Conservation (phyloP, 1,140 invertebrate species). For the Kradibia gibbosae region DNA sequence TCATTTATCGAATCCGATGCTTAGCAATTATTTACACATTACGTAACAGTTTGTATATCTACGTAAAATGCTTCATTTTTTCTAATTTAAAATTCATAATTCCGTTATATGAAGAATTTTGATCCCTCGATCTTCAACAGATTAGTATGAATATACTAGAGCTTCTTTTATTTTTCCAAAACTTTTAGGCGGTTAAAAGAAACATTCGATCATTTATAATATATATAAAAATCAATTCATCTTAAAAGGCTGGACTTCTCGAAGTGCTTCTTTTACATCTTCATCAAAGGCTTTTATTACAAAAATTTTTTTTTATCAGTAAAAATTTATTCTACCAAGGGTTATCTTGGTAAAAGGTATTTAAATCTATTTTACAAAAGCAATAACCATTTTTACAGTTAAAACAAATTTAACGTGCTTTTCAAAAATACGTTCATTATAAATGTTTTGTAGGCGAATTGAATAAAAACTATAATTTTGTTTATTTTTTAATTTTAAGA, state of each 20-base stretch:
- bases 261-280: neutral
- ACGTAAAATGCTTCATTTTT: neutral
- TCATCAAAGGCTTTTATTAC: neutral
- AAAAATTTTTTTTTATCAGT: slow-evolving; percentile 7
- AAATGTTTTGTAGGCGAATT: too few relatives aligned
- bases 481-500: too few relatives aligned
- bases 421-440: too few relatives aligned
- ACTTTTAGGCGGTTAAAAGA: neutral
- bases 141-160: too few relatives aligned
- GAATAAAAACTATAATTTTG: too few relatives aligned
- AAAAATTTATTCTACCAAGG: neutral
- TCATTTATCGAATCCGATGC: too few relatives aligned
- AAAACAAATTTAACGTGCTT: too few relatives aligned
- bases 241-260: slow-evolving; percentile 29
- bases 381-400: neutral
- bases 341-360: neutral
- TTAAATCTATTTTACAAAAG: neutral
- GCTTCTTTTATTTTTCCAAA: too few relatives aligned
- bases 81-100: neutral
- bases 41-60: neutral
- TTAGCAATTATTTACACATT: too few relatives aligned
- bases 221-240: slow-evolving; percentile 15
- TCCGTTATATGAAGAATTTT: too few relatives aligned
- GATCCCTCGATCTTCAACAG: too few relatives aligned
- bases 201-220: neutral